A percentile compares a stretch with the other conserved stretches of the same genome.
Conservation (phyloP, 2,113 vertebrate genomes). For the Myotis lucifugus region DNA sequence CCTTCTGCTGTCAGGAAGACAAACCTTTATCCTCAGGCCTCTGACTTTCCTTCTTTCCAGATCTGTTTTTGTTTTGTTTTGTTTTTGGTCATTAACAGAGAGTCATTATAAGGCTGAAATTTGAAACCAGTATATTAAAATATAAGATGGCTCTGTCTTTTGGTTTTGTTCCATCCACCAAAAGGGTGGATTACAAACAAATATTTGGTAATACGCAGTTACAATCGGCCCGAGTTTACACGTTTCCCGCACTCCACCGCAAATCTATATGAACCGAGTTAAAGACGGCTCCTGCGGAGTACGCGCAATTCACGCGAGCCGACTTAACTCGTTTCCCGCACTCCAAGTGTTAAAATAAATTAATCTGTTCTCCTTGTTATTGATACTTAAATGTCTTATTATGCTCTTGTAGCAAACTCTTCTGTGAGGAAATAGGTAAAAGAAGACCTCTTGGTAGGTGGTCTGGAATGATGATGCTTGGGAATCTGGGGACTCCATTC, state of each 20-base stretch:
- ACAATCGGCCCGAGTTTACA: too few species aligned
- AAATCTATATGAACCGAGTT: too few species aligned
- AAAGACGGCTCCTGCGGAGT: too few species aligned
- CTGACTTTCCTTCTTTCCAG: neutral
- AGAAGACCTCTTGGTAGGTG: neutral
- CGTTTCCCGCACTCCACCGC: too few species aligned
- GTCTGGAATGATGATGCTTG: neutral
- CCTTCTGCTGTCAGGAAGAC: conserved; percentile 42
- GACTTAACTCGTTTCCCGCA: too few species aligned
- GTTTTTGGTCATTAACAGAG: conserved; percentile 15
- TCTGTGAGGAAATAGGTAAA: neutral
- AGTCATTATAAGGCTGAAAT: neutral
- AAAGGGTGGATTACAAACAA: too few species aligned
- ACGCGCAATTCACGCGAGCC: too few species aligned
- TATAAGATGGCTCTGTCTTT: too few species aligned
- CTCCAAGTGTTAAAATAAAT: conserved; percentile 38
- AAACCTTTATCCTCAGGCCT: neutral
- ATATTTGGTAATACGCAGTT: too few species aligned
- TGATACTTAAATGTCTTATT: neutral
- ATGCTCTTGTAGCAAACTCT: neutral
- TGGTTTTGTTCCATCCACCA: too few species aligned
- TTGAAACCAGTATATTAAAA: conserved; percentile 10
- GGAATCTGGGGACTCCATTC: neutral
- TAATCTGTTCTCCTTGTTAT: neutral
- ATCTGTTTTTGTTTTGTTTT: neutral